Conservation (phyloP, 2,797 vertebrate species). For the Mormyrops attenuatus region DNA sequence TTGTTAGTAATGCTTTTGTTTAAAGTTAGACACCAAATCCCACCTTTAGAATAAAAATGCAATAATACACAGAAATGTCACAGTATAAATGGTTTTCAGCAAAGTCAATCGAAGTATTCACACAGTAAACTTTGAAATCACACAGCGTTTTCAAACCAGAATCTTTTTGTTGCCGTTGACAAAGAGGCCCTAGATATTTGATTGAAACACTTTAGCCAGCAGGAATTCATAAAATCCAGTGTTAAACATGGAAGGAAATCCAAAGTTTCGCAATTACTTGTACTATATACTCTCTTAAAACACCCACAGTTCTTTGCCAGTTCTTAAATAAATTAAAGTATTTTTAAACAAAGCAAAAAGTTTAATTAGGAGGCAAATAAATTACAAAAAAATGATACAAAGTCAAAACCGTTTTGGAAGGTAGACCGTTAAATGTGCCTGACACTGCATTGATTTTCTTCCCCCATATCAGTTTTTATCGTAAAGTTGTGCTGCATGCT, state of each 20-base stretch:
- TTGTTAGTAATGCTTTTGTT: neutral
- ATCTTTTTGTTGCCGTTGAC: neutral
- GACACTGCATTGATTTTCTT: neutral
- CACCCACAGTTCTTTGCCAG: neutral
- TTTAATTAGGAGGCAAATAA: neutral
- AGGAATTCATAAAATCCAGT: neutral
- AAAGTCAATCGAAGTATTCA: neutral
- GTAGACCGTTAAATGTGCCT: neutral
- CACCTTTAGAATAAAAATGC: neutral
- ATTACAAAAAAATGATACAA: neutral
- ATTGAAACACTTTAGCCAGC: neutral
- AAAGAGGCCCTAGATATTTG: neutral
- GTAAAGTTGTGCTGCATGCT: neutral
- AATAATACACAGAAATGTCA: neutral
- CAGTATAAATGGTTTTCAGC: neutral
- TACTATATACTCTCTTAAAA: neutral
- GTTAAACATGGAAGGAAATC: neutral
- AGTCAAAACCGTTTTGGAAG: neutral
- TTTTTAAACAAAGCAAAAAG: neutral
- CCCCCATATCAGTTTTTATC: neutral
- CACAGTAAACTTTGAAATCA: neutral
- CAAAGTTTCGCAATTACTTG: neutral
- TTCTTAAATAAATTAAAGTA: neutral
- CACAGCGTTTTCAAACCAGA: neutral
- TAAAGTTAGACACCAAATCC: neutral